A percentile compares a stretch with the other conserved stretches of the same genome.
These are phyloP conservation scores for Andrena camellia DNA, from an alignment of 2,888 invertebrate species.

Conservation along the genomic window DNA sequence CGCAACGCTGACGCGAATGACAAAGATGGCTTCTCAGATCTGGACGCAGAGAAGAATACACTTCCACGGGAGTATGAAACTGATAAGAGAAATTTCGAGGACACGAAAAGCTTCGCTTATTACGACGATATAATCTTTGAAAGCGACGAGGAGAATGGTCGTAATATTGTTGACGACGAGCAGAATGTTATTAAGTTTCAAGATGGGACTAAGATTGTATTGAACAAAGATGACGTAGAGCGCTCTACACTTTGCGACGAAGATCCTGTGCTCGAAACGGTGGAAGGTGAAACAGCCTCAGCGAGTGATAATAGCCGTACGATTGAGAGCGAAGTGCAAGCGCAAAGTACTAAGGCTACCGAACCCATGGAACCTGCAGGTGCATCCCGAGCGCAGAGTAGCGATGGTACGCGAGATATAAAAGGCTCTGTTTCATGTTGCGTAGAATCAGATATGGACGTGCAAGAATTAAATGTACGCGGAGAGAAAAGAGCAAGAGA, in stretches of 20 bases:
- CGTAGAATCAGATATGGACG: neutral
- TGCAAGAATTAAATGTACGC: neutral
- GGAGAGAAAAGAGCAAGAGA: conserved; percentile 28
- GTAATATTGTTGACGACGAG: conserved; percentile 64
- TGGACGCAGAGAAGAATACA: conserved; percentile 31
- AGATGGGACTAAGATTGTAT: conserved; percentile 47
- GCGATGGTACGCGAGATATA: neutral
- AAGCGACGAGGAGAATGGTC: conserved; percentile 58
- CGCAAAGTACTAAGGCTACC: neutral
- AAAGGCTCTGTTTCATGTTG: neutral
- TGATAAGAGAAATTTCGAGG: conserved; percentile 21
- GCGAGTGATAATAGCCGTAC: neutral
- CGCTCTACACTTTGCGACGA: neutral
- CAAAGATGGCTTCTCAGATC: conserved; percentile 15
- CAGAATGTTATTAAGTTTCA: conserved; percentile 56
- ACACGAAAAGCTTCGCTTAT: conserved; percentile 31
- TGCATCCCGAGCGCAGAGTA: neutral
- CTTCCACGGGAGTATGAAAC: neutral
- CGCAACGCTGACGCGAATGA: conserved; percentile 7
- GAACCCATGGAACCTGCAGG: neutral
- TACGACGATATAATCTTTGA: conserved; percentile 47
- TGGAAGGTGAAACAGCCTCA: neutral
- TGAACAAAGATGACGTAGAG: conserved; percentile 39
- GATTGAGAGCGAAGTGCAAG: neutral
- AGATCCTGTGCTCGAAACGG: neutral